Conservation (phyloP, 2,797 vertebrate species). For the Graptemys geographica region DNA sequence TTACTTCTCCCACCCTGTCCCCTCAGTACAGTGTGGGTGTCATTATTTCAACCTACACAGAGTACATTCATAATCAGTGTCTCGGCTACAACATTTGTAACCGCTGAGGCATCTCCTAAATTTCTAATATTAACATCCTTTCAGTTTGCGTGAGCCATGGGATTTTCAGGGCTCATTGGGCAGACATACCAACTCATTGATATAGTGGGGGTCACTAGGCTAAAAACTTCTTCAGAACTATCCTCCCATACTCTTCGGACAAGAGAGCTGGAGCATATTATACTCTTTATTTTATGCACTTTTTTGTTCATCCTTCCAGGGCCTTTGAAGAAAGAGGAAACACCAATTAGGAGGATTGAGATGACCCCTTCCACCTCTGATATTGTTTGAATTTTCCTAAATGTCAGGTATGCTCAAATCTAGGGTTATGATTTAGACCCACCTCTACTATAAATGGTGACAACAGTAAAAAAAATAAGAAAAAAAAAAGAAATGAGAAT, state of each 20-base stretch:
- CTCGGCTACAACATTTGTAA: not conserved
- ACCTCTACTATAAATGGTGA: not conserved
- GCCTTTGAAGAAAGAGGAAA: not conserved
- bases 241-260: rapidly evolving
- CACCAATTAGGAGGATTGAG: rapidly evolving
- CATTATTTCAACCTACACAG: not conserved
- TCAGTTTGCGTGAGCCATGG: rapidly evolving
- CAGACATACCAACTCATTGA: too few relatives aligned
- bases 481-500: not conserved
- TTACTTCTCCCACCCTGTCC: not conserved
- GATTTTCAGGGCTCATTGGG: rapidly evolving
- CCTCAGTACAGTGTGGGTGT: not conserved
- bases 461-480: not conserved
- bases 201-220: rapidly evolving
- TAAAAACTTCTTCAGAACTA: not conserved
- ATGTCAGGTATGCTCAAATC: not conserved
- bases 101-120: not conserved
- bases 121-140: not conserved
- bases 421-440: not conserved
- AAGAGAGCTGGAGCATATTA: rapidly evolving
- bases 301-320: not conserved
- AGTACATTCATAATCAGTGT: not conserved
- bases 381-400: not conserved
- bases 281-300: rapidly evolving
- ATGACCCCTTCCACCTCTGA: not conserved